Evolutionary conservation across 2,888 invertebrate genomes (phyloP).

Genomic region (Spilosoma lubricipeda): DNA sequence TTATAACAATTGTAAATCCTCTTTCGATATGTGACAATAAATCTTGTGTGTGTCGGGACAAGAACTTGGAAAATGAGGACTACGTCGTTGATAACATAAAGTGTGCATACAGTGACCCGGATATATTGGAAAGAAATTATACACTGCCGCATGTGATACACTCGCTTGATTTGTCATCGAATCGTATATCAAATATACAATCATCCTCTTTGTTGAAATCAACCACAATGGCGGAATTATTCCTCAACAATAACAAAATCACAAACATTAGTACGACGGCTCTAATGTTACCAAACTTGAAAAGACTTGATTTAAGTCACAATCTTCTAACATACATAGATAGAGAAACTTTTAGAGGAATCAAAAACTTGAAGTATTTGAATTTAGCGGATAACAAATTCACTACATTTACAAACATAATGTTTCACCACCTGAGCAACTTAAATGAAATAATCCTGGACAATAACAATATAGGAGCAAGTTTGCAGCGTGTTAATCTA

Average conservation of each 20-base stretch:
- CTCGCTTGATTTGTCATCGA: slow-evolving; percentile 72
- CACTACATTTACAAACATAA: slow-evolving; percentile 68
- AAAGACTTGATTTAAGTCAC: slow-evolving; percentile 74
- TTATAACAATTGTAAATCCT: slow-evolving; percentile 55
- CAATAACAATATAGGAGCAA: slow-evolving; percentile 74
- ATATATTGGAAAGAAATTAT: slow-evolving; percentile 54
- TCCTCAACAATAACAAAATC: slow-evolving; percentile 69
- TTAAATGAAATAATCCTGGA: slow-evolving; percentile 78
- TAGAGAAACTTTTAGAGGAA: slow-evolving; percentile 67
- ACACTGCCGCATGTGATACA: slow-evolving; percentile 63
- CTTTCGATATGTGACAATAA: slow-evolving; percentile 65
- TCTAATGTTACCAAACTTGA: slow-evolving; percentile 69
- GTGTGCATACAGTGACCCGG: slow-evolving; percentile 63
- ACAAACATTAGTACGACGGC: slow-evolving; percentile 60
- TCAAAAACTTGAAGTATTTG: slow-evolving; percentile 75
- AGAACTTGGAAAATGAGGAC: slow-evolving; percentile 57
- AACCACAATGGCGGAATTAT: slow-evolving; percentile 60
- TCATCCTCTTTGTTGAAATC: slow-evolving; percentile 62
- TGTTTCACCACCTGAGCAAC: slow-evolving; percentile 71
- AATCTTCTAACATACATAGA: slow-evolving; percentile 73
- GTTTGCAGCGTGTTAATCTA: slow-evolving; percentile 65
- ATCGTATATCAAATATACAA: slow-evolving; percentile 62
- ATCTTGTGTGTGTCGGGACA: slow-evolving; percentile 61
- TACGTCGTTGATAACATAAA: slow-evolving; percentile 65
- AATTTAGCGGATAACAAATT: slow-evolving; percentile 80